A percentile compares a stretch with the other conserved stretches of the same genome.
Evolutionary conservation across 2,888 invertebrate genomes (phyloP).

Genomic region (Lycaena phlaeas): DNA sequence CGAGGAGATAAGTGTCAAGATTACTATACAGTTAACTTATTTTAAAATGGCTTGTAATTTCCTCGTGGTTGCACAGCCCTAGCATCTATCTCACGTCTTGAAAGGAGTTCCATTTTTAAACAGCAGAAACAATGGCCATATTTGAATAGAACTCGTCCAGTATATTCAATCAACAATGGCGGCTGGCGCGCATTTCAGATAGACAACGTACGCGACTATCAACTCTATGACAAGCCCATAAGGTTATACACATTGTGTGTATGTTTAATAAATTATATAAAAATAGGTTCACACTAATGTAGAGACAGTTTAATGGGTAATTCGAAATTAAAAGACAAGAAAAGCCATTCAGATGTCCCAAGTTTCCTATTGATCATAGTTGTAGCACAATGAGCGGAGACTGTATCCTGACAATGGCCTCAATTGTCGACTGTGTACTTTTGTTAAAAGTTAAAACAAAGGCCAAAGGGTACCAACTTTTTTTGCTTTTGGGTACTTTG

Average conservation of each 20-base stretch:
- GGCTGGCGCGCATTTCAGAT: conserved; percentile 1
- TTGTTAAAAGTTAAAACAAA: too few species aligned
- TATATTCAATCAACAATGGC: conserved; percentile 49
- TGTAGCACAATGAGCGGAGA: conserved; percentile 3
- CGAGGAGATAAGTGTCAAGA: too few species aligned
- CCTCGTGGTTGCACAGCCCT: conserved; percentile 17
- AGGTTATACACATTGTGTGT: neutral
- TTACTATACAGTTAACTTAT: too few species aligned
- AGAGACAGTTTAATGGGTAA: conserved; percentile 34
- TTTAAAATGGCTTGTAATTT: too few species aligned
- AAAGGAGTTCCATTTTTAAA: conserved; percentile 50
- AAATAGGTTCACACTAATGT: too few species aligned
- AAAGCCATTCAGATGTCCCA: conserved; percentile 31
- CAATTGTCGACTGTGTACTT: too few species aligned
- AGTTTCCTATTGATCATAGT: conserved; percentile 4
- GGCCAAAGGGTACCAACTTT: too few species aligned
- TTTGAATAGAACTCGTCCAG: conserved; percentile 50
- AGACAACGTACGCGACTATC: conserved; percentile 2
- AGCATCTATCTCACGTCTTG: conserved; percentile 22
- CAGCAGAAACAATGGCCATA: conserved; percentile 46
- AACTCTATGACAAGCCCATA: neutral
- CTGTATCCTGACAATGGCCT: conserved; percentile 6
- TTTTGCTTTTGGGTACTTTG: too few species aligned
- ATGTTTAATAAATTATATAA: neutral
- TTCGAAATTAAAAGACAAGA: conserved; percentile 30